phyloP scores from a whole-genome alignment of 2,797 vertebrate species.

The Morelia viridis region DNA sequence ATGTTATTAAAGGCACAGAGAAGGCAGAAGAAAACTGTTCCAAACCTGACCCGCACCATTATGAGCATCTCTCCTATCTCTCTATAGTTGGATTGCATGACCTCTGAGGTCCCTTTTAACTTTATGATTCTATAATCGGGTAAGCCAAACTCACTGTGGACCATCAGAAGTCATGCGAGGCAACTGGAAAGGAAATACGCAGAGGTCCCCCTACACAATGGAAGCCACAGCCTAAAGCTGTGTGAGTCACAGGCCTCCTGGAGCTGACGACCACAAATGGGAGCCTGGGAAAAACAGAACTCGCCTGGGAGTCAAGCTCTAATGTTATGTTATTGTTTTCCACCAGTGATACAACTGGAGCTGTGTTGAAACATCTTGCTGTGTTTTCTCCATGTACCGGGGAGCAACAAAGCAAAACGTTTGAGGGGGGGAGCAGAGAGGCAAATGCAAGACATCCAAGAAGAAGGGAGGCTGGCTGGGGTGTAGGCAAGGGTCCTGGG shows the following conservation, averaged over 20 bases:
- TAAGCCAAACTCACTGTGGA: neutral
- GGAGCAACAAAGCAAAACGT: too few relatives aligned
- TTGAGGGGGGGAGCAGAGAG: too few relatives aligned
- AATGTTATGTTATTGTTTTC: neutral
- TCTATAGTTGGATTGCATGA: neutral
- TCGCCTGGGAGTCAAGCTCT: neutral
- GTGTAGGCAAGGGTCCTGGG: neutral
- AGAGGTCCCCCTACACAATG: neutral
- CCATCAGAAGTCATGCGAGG: neutral
- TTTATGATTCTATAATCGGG: too few relatives aligned
- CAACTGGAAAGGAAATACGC: neutral
- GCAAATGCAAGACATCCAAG: too few relatives aligned
- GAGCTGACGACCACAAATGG: neutral
- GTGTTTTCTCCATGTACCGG: too few relatives aligned
- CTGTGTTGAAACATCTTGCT: neutral
- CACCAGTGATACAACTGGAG: neutral
- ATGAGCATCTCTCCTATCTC: neutral
- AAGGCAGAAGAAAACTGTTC: neutral
- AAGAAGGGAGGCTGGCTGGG: neutral
- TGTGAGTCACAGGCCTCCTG: neutral
- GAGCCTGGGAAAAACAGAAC: neutral
- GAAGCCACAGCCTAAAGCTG: neutral
- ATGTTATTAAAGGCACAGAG: neutral
- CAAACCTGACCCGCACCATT: neutral
- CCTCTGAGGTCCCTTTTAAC: neutral